Conservation (phyloP, 1,140 invertebrate species). For the Diabrotica virgifera region DNA sequence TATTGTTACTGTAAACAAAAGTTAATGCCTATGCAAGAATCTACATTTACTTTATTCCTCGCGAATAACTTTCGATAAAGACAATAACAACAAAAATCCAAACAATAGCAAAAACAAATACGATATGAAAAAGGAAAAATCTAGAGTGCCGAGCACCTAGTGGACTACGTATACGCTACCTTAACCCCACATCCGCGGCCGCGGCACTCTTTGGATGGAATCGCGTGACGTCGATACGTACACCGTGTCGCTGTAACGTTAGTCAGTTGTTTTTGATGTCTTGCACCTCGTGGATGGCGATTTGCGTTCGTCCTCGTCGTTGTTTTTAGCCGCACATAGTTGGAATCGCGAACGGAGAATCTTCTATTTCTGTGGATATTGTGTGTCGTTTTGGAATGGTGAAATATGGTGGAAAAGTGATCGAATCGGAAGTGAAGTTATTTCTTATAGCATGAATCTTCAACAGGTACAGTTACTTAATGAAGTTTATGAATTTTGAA, state of each 20-base stretch:
- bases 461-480: constrained; percentile 11
- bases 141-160: no score
- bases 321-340: no score
- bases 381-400: constrained; percentile 4
- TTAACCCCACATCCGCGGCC: constrained; percentile 6
- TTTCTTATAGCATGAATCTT: constrained; percentile 9
- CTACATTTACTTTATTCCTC: no score
- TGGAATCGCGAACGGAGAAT: no score
- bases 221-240: constrained; percentile 1
- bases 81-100: no score
- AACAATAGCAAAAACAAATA: no score
- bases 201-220: background rate
- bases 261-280: constrained; percentile 12
- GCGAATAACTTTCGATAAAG: no score
- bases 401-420: background rate
- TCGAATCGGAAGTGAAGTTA: no score
- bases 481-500: no score
- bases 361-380: background rate
- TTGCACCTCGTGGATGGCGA: constrained; percentile 11
- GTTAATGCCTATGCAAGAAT: no score
- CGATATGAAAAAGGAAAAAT: no score
- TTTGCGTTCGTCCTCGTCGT: background rate
- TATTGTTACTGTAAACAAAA: no score
- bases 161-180: background rate
- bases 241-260: background rate